Percentiles rank a stretch among this genome's conserved stretches.
Conservation (phyloP, 2,113 vertebrate species). For the Thamnaconus septentrionalis region DNA sequence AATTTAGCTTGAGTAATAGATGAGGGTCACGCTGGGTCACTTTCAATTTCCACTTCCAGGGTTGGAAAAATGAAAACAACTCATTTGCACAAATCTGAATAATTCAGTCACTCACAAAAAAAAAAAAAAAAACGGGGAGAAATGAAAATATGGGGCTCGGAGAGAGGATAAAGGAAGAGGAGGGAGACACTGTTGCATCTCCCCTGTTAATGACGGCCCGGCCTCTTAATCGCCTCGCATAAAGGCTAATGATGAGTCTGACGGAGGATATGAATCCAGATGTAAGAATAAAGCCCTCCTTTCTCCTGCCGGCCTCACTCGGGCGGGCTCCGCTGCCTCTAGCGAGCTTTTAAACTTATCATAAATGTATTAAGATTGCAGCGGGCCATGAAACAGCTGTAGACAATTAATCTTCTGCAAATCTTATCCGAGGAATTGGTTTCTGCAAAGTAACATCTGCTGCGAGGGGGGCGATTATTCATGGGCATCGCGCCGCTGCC, state of each 20-base stretch:
- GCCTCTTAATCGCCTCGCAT: constrained; percentile 78
- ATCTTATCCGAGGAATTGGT: constrained; percentile 97
- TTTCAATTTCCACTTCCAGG: constrained; percentile 97
- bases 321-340: constrained; percentile 86
- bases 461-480: constrained; percentile 91
- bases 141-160: constrained; percentile 53
- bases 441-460: constrained; percentile 97
- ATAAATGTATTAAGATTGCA: constrained; percentile 99
- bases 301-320: constrained; percentile 73
- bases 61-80: constrained; percentile 93
- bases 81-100: constrained; percentile 99
- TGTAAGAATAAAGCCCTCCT: constrained; percentile 89
- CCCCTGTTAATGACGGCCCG: constrained; percentile 79
- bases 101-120: constrained; percentile 80
- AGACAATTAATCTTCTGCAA: constrained; percentile 99
- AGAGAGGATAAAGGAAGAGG: constrained; percentile 50
- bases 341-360: constrained; percentile 99
- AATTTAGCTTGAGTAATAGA: constrained; percentile 98
- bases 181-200: constrained; percentile 58
- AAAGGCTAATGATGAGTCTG: constrained; percentile 88
- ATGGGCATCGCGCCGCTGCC: constrained; percentile 84
- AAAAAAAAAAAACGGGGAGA: constrained; percentile 33
- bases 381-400: constrained; percentile 99
- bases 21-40: constrained; percentile 93
- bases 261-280: constrained; percentile 94